phyloP scores from a whole-genome alignment of 2,797 vertebrate species.

The Danio choprae region DNA sequence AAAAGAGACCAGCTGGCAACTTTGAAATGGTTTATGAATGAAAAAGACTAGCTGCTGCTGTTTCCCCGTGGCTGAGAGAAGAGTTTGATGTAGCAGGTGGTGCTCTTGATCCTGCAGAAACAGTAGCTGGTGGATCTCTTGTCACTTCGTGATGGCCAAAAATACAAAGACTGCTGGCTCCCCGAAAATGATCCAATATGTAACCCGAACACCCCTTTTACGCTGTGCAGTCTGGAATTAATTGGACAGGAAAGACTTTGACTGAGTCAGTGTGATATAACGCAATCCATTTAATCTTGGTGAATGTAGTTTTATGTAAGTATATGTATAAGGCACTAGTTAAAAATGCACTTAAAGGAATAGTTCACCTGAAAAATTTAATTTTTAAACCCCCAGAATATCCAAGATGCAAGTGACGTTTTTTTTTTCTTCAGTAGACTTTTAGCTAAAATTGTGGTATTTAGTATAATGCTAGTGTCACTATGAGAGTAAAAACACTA shows the following conservation, averaged over 20 bases:
- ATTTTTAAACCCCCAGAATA: no score
- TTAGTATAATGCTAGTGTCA: no score
- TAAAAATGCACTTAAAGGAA: neutral
- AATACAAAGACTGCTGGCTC: neutral
- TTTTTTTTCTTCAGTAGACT: no score
- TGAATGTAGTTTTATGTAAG: neutral
- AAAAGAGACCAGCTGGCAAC: conserved; percentile 45
- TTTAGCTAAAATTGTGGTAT: no score
- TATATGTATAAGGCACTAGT: neutral
- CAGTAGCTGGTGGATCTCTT: conserved; percentile 1
- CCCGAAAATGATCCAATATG: neutral
- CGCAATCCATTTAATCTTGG: neutral
- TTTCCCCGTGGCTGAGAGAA: conserved; percentile 31
- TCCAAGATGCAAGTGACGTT: no score
- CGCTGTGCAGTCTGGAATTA: neutral
- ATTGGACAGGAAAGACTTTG: neutral
- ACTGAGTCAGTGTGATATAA: neutral
- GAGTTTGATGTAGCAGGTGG: conserved; percentile 42
- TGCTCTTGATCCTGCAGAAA: conserved; percentile 30
- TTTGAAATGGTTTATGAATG: conserved; percentile 46
- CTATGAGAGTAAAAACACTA: no score
- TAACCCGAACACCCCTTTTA: conserved; percentile 10
- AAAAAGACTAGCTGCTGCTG: conserved; percentile 29
- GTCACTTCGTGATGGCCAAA: conserved; percentile 2
- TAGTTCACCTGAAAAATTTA: no score